Evolutionary conservation across 92 coral and sea anemone species (phyloP).

Genomic region (Epizoanthus illoricatus): DNA sequence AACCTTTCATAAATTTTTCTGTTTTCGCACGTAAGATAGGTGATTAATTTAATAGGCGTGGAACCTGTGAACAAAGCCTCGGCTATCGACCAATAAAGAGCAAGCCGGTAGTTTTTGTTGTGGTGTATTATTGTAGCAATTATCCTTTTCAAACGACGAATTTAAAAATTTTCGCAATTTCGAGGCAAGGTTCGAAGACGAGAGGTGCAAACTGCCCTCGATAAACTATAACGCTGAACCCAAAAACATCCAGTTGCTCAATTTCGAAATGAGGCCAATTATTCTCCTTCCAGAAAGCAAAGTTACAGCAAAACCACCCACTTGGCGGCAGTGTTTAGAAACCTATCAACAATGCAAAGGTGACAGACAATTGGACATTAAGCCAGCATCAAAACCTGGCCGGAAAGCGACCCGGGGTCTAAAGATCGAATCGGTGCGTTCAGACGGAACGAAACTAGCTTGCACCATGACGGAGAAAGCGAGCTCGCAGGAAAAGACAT

Average conservation of each 20-base stretch:
- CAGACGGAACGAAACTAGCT: not conserved
- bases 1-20: constrained; percentile 7
- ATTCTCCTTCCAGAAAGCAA: constrained; percentile 18
- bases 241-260: not conserved
- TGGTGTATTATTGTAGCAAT: constrained; percentile 16
- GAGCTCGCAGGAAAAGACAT: constrained; percentile 7
- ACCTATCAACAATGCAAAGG: constrained; percentile 17
- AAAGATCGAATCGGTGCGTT: not conserved
- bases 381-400: not conserved
- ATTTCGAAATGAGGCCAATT: constrained; percentile 31
- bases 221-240: constrained; percentile 8
- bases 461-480: constrained; percentile 11
- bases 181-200: not conserved
- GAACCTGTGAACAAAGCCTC: constrained; percentile 34
- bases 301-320: not conserved
- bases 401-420: constrained; percentile 20
- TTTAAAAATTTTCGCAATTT: constrained; percentile 9
- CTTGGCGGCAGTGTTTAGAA: constrained; percentile 34
- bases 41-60: constrained; percentile 38
- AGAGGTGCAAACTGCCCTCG: constrained; percentile 14
- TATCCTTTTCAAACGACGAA: constrained; percentile 29
- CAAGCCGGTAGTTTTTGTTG: constrained; percentile 38
- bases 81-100: constrained; percentile 27
- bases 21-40: constrained; percentile 31
- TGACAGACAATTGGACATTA: not conserved